phyloP scores from a whole-genome alignment of 2,888 invertebrate genomes.

The Nephrocerus scutellatus region DNA sequence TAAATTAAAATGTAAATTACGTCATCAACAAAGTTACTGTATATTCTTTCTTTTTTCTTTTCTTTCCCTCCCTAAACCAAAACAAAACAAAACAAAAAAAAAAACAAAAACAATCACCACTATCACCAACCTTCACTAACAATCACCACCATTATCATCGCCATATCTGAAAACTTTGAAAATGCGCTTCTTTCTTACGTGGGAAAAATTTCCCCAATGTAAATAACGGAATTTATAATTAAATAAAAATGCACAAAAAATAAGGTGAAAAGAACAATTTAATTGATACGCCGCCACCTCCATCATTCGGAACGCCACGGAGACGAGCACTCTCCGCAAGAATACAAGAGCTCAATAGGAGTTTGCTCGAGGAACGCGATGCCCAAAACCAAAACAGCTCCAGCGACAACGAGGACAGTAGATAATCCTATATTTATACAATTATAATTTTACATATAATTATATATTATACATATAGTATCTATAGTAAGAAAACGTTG shows the following conservation, averaged over 20 bases:
- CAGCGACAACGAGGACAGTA: conserved; percentile 46
- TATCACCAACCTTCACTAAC: conserved; percentile 3
- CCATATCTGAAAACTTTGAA: conserved; percentile 1
- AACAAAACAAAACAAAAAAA: conserved; percentile 13
- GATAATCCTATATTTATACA: conserved; percentile 28
- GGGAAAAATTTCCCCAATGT: not conserved
- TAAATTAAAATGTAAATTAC: too few relatives aligned
- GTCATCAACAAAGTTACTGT: too few relatives aligned
- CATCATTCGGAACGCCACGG: conserved; percentile 45
- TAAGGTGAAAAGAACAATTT: conserved; percentile 77
- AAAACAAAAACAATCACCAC: conserved; percentile 8
- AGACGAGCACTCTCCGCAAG: conserved; percentile 47
- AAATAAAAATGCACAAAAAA: conserved; percentile 35
- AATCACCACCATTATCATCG: conserved; percentile 9
- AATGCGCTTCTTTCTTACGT: not conserved
- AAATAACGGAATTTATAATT: conserved; percentile 8
- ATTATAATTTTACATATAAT: conserved; percentile 1
- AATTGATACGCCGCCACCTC: conserved; percentile 61
- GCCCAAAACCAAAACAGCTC: conserved; percentile 44
- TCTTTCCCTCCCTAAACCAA: conserved; percentile 31
- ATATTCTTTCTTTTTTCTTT: conserved; percentile 38
- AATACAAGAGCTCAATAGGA: conserved; percentile 47
- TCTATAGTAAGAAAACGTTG: too few relatives aligned
- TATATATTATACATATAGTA: conserved; percentile 12
- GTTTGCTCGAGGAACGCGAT: conserved; percentile 44